A percentile compares a stretch with the other conserved stretches of the same genome.
Evolutionary conservation across 2,113 vertebrate species (phyloP).

Genomic region (Tragelaphus imberbis): DNA sequence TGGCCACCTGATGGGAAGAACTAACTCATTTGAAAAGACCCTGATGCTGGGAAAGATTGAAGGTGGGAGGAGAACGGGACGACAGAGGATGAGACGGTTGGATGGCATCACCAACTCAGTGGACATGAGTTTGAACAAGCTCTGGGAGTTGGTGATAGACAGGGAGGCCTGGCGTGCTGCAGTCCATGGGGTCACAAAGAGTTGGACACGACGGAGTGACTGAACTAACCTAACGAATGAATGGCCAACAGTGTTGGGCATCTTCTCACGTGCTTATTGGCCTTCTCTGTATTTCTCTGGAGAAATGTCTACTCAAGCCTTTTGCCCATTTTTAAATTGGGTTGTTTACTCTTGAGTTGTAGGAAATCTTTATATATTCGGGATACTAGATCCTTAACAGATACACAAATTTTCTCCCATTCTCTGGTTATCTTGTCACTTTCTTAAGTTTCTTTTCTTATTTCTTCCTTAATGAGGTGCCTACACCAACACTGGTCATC

Average conservation of each 20-base stretch:
- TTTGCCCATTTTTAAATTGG: neutral
- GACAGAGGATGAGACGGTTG: neutral
- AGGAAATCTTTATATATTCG: neutral
- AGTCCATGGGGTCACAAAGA: neutral
- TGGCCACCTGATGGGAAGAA: neutral
- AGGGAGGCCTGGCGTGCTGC: neutral
- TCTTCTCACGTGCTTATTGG: neutral
- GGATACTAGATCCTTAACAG: neutral
- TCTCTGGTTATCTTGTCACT: neutral
- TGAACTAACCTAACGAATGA: neutral
- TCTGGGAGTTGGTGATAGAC: neutral
- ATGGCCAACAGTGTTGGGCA: neutral
- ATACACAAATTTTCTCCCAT: neutral
- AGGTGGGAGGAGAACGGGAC: neutral
- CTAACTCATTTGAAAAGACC: neutral
- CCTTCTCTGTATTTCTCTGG: neutral
- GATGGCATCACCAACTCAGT: neutral
- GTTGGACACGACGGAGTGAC: accelerated
- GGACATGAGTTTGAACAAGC: neutral
- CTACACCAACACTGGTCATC: neutral
- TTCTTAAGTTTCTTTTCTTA: neutral
- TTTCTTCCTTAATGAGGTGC: neutral
- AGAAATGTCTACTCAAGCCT: neutral
- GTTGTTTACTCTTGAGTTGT: neutral
- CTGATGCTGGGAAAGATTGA: neutral